Percentiles rank a stretch among this genome's conserved stretches.
Conservation (phyloP, 2,113 vertebrate species). For the Bombycilla garrulus region DNA sequence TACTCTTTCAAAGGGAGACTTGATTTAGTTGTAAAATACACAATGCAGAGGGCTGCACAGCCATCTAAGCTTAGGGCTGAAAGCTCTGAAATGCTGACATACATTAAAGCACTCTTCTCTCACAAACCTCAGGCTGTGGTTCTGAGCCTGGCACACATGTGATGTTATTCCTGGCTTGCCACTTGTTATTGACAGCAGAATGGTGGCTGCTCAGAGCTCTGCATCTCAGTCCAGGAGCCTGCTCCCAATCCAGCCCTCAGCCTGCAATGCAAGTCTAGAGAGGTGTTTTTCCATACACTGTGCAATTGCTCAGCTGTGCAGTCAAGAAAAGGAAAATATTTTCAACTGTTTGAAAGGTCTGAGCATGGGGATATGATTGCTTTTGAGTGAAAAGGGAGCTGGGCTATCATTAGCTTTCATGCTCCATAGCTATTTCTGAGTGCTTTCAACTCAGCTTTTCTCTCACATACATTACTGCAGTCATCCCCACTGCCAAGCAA, state of each 20-base stretch:
- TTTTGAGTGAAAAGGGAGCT: background rate
- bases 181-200: conserved; percentile 16
- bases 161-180: conserved; percentile 59
- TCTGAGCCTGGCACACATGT: conserved; percentile 18
- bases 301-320: background rate
- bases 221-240: background rate
- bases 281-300: background rate
- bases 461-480: background rate
- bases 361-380: background rate
- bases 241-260: background rate
- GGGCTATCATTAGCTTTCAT: background rate
- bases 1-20: background rate
- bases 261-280: background rate
- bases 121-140: conserved; percentile 26
- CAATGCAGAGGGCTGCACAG: background rate
- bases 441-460: background rate
- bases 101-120: background rate
- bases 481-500: background rate
- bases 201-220: background rate
- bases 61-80: background rate
- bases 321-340: background rate
- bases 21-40: background rate
- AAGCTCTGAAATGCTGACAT: conserved; percentile 19
- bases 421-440: background rate
- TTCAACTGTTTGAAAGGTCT: background rate